phyloP scores from a whole-genome alignment of 2,113 vertebrate species.

The Bubo scandiacus region DNA sequence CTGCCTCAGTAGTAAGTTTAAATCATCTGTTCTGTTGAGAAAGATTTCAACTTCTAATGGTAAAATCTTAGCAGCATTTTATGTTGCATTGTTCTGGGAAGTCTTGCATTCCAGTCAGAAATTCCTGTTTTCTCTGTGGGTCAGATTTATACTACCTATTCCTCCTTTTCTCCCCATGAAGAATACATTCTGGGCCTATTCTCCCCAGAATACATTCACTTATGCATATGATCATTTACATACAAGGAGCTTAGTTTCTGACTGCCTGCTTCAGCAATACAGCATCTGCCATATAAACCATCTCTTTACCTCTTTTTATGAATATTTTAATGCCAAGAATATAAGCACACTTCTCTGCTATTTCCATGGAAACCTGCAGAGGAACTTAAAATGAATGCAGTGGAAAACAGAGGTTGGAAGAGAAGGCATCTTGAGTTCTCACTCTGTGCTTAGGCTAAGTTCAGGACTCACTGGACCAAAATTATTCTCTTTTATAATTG shows the following conservation, averaged over 20 bases:
- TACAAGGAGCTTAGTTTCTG: neutral
- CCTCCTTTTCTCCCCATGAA: neutral
- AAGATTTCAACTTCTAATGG: neutral
- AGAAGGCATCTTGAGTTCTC: neutral
- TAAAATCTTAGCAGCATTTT: neutral
- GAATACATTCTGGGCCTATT: neutral
- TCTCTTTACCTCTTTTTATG: conserved; percentile 38
- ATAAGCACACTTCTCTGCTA: conserved; percentile 35
- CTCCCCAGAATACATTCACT: neutral
- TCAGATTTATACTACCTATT: neutral
- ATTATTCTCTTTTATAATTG: neutral
- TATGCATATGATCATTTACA: neutral
- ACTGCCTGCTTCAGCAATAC: conserved; percentile 30
- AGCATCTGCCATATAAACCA: conserved; percentile 54
- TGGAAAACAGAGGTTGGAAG: conserved; percentile 31
- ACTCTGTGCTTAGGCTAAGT: neutral
- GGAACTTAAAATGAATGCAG: conserved; percentile 31
- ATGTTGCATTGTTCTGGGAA: neutral
- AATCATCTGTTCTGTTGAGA: neutral
- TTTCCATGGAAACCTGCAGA: conserved; percentile 71
- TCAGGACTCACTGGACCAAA: neutral
- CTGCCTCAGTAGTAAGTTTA: neutral
- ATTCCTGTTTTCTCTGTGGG: neutral
- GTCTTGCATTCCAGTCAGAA: neutral
- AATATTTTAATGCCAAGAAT: conserved; percentile 68